Evolutionary conservation across 2,888 invertebrate genomes (phyloP), one percentile per base, ranked within the genome.

Genomic region (Phoronis australis): DNA sequence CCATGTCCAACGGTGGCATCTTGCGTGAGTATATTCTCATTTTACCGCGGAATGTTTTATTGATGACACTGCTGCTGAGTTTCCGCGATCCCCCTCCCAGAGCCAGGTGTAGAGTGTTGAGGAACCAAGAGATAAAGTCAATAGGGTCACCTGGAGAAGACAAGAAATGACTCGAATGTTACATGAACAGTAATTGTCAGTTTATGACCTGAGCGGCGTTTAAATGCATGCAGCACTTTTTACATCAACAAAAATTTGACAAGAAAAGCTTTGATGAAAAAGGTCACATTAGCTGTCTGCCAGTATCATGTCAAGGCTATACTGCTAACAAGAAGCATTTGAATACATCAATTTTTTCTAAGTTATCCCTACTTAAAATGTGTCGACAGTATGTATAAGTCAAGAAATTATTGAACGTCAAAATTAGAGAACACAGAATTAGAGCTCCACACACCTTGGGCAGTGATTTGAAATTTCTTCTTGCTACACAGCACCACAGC

Each of bases 101-200:
- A 1, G 96, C 93, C 60, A 88, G 82, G 73, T 99, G 99, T 27
- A 99, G 80, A 0, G 95, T 90, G 76, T 99, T 99, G 40, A 99
- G 80, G 73, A 99, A 91, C 97, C 99, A 99, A 0, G 94, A 95
- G 50, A 99, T 80, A 74, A 99, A 99, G 71, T 96, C 94, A 51
- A 97, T 88, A 0, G 97, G 94, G 80, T 99, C 97, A 65, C 96
- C 90, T 90, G 62, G 18, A 65, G 57, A 69, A 68, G 51, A 27
- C 18, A 24, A 3, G 27, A 22, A 22, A 6, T 27, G 23, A 37
- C 39, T 26, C 15, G 15, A 39, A n/a, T n/a, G n/a, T n/a, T n/a
- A n/a, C n/a, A n/a, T n/a, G n/a, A n/a, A n/a, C n/a, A n/a, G n/a
- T n/a, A n/a, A n/a, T 23, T 39, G 21, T 2, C 15, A 15, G 9